These are phyloP conservation scores for Bufotes viridis DNA, from an alignment of 2,797 vertebrate species.

Conservation along the genomic window DNA sequence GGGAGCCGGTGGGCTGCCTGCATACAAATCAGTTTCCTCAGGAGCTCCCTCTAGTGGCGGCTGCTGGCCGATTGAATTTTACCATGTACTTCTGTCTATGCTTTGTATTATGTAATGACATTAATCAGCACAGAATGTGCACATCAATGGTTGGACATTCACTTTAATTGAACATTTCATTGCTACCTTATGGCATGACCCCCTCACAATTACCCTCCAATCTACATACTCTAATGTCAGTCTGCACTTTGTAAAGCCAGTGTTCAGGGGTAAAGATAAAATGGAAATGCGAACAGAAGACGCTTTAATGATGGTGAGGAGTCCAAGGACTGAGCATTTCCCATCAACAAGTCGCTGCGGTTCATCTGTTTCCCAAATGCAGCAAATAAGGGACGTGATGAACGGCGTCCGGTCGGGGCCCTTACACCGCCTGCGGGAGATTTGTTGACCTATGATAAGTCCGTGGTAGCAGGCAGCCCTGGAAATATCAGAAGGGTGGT, in stretches of 20 bases:
- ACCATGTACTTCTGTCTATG: no score
- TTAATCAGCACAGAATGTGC: no score
- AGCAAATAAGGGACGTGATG: slow-evolving; percentile 31
- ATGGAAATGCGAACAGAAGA: not conserved
- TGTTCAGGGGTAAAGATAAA: not conserved
- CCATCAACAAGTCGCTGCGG: slow-evolving; percentile 1
- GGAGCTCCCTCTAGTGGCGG: no score
- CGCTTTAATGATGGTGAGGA: not conserved
- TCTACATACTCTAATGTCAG: not conserved
- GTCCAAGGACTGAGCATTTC: slow-evolving; percentile 5
- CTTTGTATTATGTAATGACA: no score
- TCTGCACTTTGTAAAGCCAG: not conserved
- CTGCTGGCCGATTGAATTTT: no score
- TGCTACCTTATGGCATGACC: not conserved
- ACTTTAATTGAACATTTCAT: no score
- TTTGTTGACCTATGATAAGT: slow-evolving; percentile 17
- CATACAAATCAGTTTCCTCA: no score
- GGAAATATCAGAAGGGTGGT: not conserved
- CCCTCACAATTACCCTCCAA: not conserved
- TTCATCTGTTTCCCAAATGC: slow-evolving; percentile 41
- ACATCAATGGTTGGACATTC: no score
- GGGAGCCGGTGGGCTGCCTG: no score
- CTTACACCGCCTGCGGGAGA: not conserved
- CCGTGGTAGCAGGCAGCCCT: slow-evolving; percentile 4
- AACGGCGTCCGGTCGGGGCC: not conserved